These are phyloP conservation scores for Polydrusus tereticollis DNA, from an alignment of 2,888 invertebrate species.

Conservation along the genomic window DNA sequence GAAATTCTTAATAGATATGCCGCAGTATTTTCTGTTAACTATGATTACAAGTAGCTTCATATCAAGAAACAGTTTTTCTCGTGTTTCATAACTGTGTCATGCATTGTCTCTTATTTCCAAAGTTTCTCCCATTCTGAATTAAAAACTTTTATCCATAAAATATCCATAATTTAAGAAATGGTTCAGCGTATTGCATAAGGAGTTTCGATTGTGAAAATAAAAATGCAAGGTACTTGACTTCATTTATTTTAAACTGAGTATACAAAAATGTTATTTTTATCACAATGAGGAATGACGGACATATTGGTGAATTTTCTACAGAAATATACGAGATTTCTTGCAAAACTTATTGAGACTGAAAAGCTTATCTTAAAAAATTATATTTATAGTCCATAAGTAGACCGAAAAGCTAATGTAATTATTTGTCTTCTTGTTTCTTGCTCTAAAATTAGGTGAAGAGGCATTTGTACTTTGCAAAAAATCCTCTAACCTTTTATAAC, in stretches of 20 bases:
- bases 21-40: too few species aligned
- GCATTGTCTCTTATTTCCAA: too few species aligned
- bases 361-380: neutral
- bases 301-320: slow-evolving; percentile 51
- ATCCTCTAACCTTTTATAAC: too few species aligned
- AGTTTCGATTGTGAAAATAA: neutral
- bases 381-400: neutral
- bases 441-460: too few species aligned
- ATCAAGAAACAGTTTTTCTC: too few species aligned
- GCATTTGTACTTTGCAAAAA: too few species aligned
- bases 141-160: too few species aligned
- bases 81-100: too few species aligned
- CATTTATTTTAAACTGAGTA: slow-evolving; percentile 51
- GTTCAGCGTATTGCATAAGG: neutral
- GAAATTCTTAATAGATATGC: too few species aligned
- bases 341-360: neutral
- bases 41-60: too few species aligned
- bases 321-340: neutral
- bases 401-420: neutral
- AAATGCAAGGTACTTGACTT: neutral
- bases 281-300: slow-evolving; percentile 65
- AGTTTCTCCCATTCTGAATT: too few species aligned
- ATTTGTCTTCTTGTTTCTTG: too few species aligned
- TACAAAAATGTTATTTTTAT: slow-evolving; percentile 64
- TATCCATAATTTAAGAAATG: neutral